A percentile compares a stretch with the other conserved stretches of the same genome.
phyloP scores from a whole-genome alignment of 37 sponge, comb jelly and placozoan species.

The Spongilla lacustris region DNA sequence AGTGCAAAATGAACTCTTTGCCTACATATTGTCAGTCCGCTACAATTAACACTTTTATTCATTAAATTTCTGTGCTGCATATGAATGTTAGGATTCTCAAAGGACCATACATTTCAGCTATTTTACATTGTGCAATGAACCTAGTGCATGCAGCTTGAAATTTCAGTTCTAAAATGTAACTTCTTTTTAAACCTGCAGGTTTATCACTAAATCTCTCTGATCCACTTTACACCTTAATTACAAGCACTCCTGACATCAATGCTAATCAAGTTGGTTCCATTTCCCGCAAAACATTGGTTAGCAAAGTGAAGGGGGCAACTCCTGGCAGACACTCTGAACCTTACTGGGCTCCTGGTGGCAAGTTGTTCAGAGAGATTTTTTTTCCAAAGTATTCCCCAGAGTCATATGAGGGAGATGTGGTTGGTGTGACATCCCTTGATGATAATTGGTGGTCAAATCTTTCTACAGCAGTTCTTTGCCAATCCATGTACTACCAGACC shows the following conservation, averaged over 20 bases:
- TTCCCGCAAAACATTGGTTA: not conserved
- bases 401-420: constrained; percentile 4
- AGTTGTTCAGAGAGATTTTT: not conserved
- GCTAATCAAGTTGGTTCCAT: not conserved
- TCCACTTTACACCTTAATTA: not conserved
- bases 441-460: not conserved
- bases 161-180: no score
- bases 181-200: not conserved
- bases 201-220: not conserved
- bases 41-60: no score
- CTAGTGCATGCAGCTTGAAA: no score
- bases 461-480: not conserved
- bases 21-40: no score
- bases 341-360: not conserved
- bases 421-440: not conserved
- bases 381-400: not conserved
- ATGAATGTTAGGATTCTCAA: no score
- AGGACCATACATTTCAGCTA: no score
- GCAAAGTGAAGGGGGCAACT: constrained; percentile 2
- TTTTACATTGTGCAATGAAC: no score
- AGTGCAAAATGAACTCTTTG: no score
- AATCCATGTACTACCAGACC: constrained; percentile 13
- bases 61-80: no score
- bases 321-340: constrained; percentile 12
- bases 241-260: not conserved